Percentiles rank a stretch among this genome's conserved stretches.
Evolutionary conservation across 2,797 vertebrate species (phyloP).

Genomic region (Morelia viridis): DNA sequence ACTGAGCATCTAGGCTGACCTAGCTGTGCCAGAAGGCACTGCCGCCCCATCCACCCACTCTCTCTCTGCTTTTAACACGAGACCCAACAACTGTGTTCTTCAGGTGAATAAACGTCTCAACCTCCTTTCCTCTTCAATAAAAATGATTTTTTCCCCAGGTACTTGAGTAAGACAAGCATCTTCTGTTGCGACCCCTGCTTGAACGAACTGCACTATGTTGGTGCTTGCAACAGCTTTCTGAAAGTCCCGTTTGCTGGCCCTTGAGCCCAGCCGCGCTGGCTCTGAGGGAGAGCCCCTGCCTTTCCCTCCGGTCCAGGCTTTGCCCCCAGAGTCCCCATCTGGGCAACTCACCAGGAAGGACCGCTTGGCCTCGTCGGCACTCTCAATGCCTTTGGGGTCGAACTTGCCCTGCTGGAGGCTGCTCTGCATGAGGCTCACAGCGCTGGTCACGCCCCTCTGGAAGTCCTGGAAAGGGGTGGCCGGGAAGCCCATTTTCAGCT

Average conservation of each 20-base stretch:
- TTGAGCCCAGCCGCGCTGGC: background rate
- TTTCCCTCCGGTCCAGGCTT: background rate
- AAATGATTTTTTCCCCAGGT: background rate
- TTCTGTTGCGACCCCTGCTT: background rate
- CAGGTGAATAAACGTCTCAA: background rate
- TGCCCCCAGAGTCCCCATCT: background rate
- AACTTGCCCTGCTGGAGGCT: conserved; percentile 98
- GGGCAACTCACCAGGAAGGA: conserved; percentile 87
- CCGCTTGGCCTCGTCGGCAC: conserved; percentile 89
- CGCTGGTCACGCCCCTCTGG: conserved; percentile 95
- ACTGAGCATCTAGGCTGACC: no score
- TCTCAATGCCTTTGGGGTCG: conserved; percentile 95
- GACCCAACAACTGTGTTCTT: background rate
- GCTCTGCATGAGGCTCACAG: conserved; percentile 97
- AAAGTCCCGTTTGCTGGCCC: background rate
- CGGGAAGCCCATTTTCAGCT: conserved; percentile 91
- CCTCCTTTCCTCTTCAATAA: background rate
- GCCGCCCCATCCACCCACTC: background rate
- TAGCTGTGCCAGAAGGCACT: no score
- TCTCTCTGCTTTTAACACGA: background rate
- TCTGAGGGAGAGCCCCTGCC: background rate
- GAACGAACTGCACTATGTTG: background rate
- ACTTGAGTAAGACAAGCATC: background rate
- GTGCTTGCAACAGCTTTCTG: background rate
- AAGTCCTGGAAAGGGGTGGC: conserved; percentile 95